Conservation (phyloP, 2,888 invertebrate species). For the Leucophenga maculata region DNA sequence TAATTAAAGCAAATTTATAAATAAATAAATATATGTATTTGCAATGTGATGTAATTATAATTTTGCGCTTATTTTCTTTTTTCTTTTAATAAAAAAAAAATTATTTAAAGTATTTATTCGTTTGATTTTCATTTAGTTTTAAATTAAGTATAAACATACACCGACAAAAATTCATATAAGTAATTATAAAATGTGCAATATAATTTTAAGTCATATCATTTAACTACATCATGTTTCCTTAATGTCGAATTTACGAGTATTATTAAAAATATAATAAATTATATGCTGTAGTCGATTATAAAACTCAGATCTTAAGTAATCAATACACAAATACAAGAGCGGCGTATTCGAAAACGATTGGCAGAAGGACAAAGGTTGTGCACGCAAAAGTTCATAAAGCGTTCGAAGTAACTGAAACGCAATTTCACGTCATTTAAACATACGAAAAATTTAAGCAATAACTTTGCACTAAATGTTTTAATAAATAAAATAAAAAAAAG, state of each 20-base stretch:
- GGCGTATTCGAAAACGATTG: neutral
- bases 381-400: constrained; percentile 59
- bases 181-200: neutral
- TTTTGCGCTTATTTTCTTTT: constrained; percentile 55
- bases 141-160: constrained; percentile 4
- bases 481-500: neutral
- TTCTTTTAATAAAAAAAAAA: constrained; percentile 52
- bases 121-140: constrained; percentile 4
- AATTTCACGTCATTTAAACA: constrained; percentile 24
- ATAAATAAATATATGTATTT: constrained; percentile 44
- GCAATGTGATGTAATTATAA: constrained; percentile 48
- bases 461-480: constrained; percentile 18
- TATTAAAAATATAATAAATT: neutral
- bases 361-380: constrained; percentile 57
- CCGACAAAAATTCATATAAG: neutral
- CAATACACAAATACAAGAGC: neutral
- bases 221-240: constrained; percentile 12
- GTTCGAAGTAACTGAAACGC: constrained; percentile 41
- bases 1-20: constrained; percentile 25
- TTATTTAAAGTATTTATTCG: constrained; percentile 31
- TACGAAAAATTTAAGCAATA: constrained; percentile 11
- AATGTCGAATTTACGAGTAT: constrained; percentile 3
- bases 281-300: neutral
- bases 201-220: constrained; percentile 1
- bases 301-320: neutral